Base-by-base conservation (phyloP, 2,888 invertebrate species). In the Nomada flava region DNA sequence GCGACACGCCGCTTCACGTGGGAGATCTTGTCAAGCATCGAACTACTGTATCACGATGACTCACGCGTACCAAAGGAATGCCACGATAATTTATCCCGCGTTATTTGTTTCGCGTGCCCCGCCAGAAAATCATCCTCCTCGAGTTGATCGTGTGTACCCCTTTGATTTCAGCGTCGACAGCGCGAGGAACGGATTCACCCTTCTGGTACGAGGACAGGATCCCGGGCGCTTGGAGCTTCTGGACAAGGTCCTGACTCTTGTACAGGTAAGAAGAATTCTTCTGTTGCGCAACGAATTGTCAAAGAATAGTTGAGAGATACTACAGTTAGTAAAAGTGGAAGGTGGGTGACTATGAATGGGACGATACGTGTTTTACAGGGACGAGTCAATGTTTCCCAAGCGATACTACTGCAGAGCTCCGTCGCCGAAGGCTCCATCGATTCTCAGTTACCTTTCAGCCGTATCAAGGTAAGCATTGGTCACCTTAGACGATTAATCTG, bases 141-240 rank as follows among this genome's bases (percentile, higher is more conserved):
- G 23, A 62, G 26, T 63, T 70, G 15, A 72, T 63, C 52, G 52
- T 29, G 23, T 26, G 29, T 26, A 23, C 1, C 13, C n/a, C 3
- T 23, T n/a, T 76, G 63, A 26, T 83, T 89, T 26, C 93, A 95
- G 95, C 85, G 87, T 90, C 79, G 94, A 94, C 82, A 90, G 91
- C 67, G 91, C 92, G 76, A 93, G 93, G 86, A 94, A 94, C 76
- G 95, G 95, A 82, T 94, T 95, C 89, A 94, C 95, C 18, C 91
- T 95, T 60, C 92, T 95, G 20, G 92, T 95, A 52, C 87, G 84
- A 23, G 94, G 94, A 20, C 94, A 94, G 87, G 94, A 94, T 60
- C 93, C 94, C 82, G 94, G 94, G 76, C 94, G 94, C 65, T 88
- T 95, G 82, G 95, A 95, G 87, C 92, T 95, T 10, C 87, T 95